Percentiles rank a stretch among this genome's conserved stretches.
phyloP scores from a whole-genome alignment of 2,113 vertebrate genomes.

The Quiscalus mexicanus region DNA sequence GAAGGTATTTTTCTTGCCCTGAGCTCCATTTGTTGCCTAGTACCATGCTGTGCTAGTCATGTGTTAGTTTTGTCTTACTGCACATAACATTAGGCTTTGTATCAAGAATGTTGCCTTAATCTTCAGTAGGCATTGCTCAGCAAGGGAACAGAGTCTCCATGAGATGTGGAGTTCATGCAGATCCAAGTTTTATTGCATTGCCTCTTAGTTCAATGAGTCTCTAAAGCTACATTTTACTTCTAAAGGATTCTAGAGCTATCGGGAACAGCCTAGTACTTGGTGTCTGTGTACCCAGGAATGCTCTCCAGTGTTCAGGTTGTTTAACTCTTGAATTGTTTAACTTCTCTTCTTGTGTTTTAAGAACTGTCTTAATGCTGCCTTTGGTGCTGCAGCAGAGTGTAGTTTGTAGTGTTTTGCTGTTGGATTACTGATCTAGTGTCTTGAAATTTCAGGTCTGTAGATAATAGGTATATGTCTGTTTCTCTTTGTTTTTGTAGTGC shows the following conservation, averaged over 20 bases:
- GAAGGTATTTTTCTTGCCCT: background rate
- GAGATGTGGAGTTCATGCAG: background rate
- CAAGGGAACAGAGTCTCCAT: background rate
- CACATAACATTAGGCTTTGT: slow-evolving; percentile 29
- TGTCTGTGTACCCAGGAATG: background rate
- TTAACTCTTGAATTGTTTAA: background rate
- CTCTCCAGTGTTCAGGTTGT: background rate
- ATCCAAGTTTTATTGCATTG: background rate
- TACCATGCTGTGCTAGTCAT: slow-evolving; percentile 29
- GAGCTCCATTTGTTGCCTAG: background rate
- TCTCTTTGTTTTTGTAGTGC: background rate
- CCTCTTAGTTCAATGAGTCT: background rate
- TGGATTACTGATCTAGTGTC: background rate
- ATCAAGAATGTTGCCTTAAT: slow-evolving; percentile 15
- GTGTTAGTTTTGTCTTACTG: slow-evolving; percentile 25
- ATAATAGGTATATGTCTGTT: background rate
- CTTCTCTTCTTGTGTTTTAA: background rate
- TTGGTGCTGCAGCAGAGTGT: background rate
- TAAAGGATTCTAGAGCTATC: background rate
- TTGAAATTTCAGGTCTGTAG: background rate
- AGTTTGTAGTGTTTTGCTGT: background rate
- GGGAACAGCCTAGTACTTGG: background rate
- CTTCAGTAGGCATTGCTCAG: background rate
- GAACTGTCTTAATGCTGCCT: background rate
- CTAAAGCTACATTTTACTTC: background rate